A percentile compares a stretch with the other conserved stretches of the same genome.
These are phyloP conservation scores for Brienomyrus longianalis DNA, from an alignment of 2,113 vertebrate species.

Conservation along the genomic window DNA sequence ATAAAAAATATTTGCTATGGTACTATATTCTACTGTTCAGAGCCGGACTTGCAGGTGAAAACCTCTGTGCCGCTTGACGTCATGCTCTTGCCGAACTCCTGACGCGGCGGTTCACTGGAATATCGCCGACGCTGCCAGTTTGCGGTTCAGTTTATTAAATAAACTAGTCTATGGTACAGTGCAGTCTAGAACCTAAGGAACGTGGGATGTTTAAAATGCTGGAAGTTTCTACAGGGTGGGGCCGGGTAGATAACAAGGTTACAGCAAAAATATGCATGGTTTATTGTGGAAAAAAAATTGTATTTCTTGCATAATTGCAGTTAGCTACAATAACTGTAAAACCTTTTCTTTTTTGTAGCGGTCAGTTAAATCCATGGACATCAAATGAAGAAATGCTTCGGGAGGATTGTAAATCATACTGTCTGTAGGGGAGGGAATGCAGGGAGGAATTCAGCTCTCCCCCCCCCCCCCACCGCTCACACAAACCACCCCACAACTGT, in stretches of 20 bases:
- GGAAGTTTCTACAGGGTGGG: background rate
- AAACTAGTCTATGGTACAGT: background rate
- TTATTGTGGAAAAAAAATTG: background rate
- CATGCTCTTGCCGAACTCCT: background rate
- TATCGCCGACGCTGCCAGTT: background rate
- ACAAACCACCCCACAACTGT: background rate
- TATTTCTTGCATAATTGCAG: background rate
- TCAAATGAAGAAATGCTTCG: background rate
- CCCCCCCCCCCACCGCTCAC: background rate
- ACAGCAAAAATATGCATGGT: background rate
- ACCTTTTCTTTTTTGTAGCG: background rate
- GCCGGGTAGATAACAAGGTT: background rate
- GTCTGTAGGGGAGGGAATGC: background rate
- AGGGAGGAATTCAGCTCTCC: background rate
- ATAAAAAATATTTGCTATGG: background rate
- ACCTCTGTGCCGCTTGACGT: background rate
- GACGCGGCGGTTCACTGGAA: background rate
- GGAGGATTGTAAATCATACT: background rate
- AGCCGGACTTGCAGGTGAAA: background rate
- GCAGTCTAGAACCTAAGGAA: background rate
- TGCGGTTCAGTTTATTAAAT: background rate
- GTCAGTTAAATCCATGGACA: background rate
- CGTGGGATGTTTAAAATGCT: background rate
- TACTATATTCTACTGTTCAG: background rate
- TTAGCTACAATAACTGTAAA: background rate